Evolutionary conservation across 1,140 invertebrate genomes (phyloP).

Genomic region (Laodelphax striatellus): DNA sequence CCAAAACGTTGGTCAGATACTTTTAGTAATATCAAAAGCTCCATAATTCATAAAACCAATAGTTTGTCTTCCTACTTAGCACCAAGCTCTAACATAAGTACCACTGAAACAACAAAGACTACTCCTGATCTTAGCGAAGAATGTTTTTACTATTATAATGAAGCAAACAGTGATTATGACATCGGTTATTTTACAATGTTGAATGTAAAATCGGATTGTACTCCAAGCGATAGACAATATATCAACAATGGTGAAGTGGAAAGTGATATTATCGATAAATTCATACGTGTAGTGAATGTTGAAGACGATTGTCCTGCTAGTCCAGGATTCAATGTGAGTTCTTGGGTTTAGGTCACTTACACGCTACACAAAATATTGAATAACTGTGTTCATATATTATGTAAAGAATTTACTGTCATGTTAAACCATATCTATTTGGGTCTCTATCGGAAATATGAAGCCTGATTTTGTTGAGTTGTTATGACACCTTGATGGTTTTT

Average conservation of each 20-base stretch:
- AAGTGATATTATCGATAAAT: conserved; percentile 50
- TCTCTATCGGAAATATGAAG: no score
- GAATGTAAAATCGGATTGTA: conserved; percentile 34
- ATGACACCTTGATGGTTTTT: no score
- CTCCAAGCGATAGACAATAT: conserved; percentile 27
- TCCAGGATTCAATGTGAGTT: conserved; percentile 15
- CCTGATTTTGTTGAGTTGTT: no score
- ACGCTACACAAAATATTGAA: no score
- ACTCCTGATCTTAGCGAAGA: conserved; percentile 28
- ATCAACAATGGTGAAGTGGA: conserved; percentile 29
- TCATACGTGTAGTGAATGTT: conserved; percentile 46
- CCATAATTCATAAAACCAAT: conserved; percentile 28
- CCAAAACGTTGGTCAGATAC: conserved; percentile 24
- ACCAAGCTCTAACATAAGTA: conserved; percentile 23
- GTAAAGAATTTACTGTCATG: no score
- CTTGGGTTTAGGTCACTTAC: no score
- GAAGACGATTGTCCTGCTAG: conserved; percentile 23
- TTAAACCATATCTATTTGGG: no score
- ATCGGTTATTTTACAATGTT: conserved; percentile 31
- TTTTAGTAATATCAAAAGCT: conserved; percentile 28
- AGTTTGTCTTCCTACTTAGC: conserved; percentile 27
- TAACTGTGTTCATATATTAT: no score
- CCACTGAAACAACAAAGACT: conserved; percentile 23
- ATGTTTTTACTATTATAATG: conserved; percentile 12
- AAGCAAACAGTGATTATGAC: conserved; percentile 14